Base-by-base conservation (phyloP, 1,140 invertebrate species). In the Choristoneura fumiferana region DNA sequence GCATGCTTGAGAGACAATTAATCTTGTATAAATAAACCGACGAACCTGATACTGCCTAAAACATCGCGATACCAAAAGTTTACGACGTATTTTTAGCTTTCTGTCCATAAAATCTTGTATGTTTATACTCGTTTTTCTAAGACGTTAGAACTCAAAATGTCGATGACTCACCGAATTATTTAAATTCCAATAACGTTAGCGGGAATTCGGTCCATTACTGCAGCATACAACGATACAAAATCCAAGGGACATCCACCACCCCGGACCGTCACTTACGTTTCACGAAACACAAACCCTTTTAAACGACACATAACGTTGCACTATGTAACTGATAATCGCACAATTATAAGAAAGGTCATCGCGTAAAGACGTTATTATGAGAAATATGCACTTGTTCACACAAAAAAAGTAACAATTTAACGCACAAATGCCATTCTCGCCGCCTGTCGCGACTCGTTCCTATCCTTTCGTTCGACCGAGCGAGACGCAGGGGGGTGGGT, bases 101-200 rank as follows among this genome's bases (percentile, higher is more conserved):
- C 13, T 54, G 13, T 13, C 15, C 4, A 10, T n/a, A 54, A 10
- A 35, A 34, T 12, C 13, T 34, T 4, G 10, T 6, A 29, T 52
- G 29, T 54, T 36, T 59, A 65, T 57, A 29, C 39, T 58, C 8
- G 5, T 75, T 65, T 29, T 63, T 62, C 63, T 65, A 58, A 54
- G 57, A 66, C 39, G 33, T 54, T 60, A 63, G 18, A 58, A 65
- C 70, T 71, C 62, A 69, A 73, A 78, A 73, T 62, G 62, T 36
- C 68, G 78, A 84, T 88, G 85, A 88, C 85, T 88, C 85, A 88
- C 85, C 83, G 64, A 80, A 84, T 88, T 71, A 82, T 88, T 88
- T 85, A 86, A 88, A 88, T 88, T 88, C 82, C 82, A 76, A 83
- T 68, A 76, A 81, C 72, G 70, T 81, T 78, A 86, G 81, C 81